Evolutionary conservation across 2,113 vertebrate species (phyloP).

Genomic region (Arenaria interpres): DNA sequence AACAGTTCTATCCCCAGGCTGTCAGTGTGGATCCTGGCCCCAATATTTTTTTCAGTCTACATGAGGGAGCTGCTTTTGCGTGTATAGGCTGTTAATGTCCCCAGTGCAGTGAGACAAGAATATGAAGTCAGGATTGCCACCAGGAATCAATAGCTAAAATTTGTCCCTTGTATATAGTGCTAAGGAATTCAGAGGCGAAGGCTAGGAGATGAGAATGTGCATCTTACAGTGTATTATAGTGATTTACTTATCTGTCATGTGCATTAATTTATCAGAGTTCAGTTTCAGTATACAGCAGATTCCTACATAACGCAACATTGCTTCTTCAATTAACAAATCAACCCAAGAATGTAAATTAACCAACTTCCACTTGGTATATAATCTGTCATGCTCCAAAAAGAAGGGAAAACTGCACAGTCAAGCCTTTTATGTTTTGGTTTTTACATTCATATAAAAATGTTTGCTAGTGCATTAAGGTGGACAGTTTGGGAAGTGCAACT

Average conservation of each 20-base stretch:
- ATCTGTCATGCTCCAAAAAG: constrained; percentile 1
- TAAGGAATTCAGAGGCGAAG: neutral
- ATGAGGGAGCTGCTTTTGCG: neutral
- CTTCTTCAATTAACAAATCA: constrained; percentile 53
- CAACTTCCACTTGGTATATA: neutral
- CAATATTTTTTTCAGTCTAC: neutral
- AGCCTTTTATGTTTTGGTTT: neutral
- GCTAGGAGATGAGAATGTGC: neutral
- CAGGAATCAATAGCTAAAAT: neutral
- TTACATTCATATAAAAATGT: neutral
- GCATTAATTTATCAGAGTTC: constrained; percentile 30
- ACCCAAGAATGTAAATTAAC: constrained; percentile 22
- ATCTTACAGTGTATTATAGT: neutral
- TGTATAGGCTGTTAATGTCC: neutral
- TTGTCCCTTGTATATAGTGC: neutral
- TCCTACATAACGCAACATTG: neutral
- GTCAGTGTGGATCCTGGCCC: neutral
- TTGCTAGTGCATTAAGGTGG: neutral
- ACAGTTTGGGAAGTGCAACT: neutral
- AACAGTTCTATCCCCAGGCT: neutral
- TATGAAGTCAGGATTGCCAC: neutral
- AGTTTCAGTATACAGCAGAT: constrained; percentile 17
- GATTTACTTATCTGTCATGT: constrained; percentile 20
- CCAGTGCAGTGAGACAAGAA: neutral
- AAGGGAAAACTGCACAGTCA: neutral